Evolutionary conservation across 2,888 invertebrate genomes (phyloP), one percentile per base, ranked within the genome.

Genomic region (Syrphus vitripennis): DNA sequence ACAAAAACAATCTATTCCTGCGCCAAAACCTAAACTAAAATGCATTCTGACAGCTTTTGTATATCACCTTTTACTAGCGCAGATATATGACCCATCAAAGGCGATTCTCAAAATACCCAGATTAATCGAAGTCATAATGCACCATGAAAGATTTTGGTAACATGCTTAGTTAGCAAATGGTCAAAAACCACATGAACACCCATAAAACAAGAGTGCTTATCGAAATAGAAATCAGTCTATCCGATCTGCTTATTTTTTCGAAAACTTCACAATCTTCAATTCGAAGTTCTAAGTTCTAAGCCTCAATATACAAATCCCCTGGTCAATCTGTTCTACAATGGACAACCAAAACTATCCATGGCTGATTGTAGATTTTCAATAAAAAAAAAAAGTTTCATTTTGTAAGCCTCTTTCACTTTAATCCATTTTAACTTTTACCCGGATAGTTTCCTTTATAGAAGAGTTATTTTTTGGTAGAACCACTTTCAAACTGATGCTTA

Each of bases 401-500:
- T 4, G 14, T 45, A 19, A 42, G 63, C 61, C 42, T n/a, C 63
- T 65, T 40, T 29, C 5, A 4, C 16, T 45, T 29, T 19, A 45
- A 12, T 45, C 63, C 45, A 19, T 65, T 65, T 19, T 45, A 29
- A 42, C 40, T 42, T 29, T 19, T 16, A 16, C 42, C 24, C 12
- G 1, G 34, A 31, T 19, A 10, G 10, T 34, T 31, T 55, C 10
- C 16, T 14, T 7, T 7, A 0, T 7, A n/a, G 9, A 40, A 0
- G 14, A 57, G n/a, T n/a, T n/a, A n/a, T n/a, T 31, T 59, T 37
- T n/a, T 31, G 59, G 16, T 16, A 65, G n/a, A n/a, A 19, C 42
- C 24, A 65, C 48, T 48, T 67, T 31, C 65, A 65, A 45, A 19
- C 55, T 48, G n/a, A n/a, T n/a, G 55, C 70, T 70, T 63, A 31